Evolutionary conservation across 2,797 vertebrate species (phyloP).

Genomic region (Eulemur coronatus): DNA sequence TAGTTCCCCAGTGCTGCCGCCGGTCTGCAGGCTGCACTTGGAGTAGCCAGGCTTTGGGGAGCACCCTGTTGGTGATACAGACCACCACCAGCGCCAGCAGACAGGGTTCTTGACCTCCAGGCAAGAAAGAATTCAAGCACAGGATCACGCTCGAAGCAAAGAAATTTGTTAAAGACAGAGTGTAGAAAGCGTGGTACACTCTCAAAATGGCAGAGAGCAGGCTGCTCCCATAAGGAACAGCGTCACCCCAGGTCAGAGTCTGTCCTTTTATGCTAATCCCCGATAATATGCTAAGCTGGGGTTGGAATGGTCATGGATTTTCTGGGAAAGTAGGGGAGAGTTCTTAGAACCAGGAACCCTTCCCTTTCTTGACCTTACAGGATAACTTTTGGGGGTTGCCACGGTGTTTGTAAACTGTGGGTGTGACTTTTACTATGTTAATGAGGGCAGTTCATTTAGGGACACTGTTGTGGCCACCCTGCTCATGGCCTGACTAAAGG

Average conservation of each 20-base stretch:
- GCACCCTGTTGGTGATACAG: not conserved
- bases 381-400: not conserved
- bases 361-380: not conserved
- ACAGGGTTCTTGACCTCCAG: not conserved
- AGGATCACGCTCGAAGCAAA: not conserved
- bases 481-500: fast-evolving
- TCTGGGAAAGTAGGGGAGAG: not conserved
- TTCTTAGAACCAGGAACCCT: not conserved
- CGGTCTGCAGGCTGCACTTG: fast-evolving
- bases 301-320: not conserved
- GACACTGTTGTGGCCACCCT: not conserved
- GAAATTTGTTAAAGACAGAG: not conserved
- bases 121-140: not conserved
- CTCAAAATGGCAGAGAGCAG: not conserved
- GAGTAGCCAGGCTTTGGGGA: not conserved
- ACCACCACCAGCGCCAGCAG: no score
- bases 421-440: not conserved
- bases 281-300: not conserved
- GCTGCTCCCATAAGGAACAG: not conserved
- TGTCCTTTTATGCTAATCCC: not conserved
- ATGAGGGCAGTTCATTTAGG: not conserved
- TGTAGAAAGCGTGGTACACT: not conserved
- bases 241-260: fast-evolving
- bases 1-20: not conserved
- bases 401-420: not conserved